Base-by-base conservation (phyloP, 2,888 invertebrate genomes). In the Phyto melanocephala region DNA sequence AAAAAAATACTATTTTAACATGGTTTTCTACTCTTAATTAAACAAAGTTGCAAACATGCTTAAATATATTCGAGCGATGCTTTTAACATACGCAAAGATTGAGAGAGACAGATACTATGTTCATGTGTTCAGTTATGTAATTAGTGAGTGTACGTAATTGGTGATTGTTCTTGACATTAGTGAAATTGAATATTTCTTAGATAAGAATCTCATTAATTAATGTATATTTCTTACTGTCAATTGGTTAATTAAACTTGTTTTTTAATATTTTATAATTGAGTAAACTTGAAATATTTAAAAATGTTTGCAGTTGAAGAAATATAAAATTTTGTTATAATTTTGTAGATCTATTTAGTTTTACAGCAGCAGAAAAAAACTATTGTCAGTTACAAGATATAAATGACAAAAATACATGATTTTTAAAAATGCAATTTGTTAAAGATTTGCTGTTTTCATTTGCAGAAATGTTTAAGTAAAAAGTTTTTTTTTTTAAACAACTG, bases 181-280 rank as follows among this genome's bases (percentile, higher is more conserved):
- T 33, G 33, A 56, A 80, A 75, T 65, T 80, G 56, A 56, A 47
- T 63, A 63, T 71, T 58, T 15, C 8, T n/a, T 10, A 60, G 72
- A 77, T 77, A 74, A 35, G 68, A 81, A 81, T 77, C 68, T 47
- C 56, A 56, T 74, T 74, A 68, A 72, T 81, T 81, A 62, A 72
- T 70, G 54, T 15, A 35, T 37, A 15, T 47, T 68, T 60, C 17
- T 58, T 47, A 47, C 20, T 28, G 24, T 63, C 42, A 47, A 63
- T 68, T 68, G 50, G 35, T 58, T 33, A 80, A 70, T 80, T 70
- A 70, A 58, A 58, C 56, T 28, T 24, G 47, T 20, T 8, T 47
- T n/a, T 11, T 47, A 47, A 47, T 47, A 47, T 17, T 20, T 37
- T 11, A 45, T 17, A 47, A 17, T 10, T 28, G 28, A 28, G 6